Evolutionary conservation across 1,140 invertebrate species (phyloP).

Genomic region (Drosophila suzukii): DNA sequence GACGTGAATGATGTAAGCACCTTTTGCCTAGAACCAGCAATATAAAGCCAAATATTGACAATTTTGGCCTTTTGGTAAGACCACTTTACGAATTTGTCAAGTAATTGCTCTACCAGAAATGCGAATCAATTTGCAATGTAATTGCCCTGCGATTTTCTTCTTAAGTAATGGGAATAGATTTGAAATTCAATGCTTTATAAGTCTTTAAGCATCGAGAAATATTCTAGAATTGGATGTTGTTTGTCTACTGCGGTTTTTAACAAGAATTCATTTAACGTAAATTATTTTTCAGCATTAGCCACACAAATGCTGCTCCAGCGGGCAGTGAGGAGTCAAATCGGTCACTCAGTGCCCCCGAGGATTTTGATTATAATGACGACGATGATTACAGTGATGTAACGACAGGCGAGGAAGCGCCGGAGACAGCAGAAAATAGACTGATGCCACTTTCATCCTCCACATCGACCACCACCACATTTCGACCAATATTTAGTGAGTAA

Average conservation of each 20-base stretch:
- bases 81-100: constrained; percentile 41
- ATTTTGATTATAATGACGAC: constrained; percentile 44
- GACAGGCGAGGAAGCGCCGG: constrained; percentile 25
- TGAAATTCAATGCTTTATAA: background rate
- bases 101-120: constrained; percentile 40
- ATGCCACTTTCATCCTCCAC: constrained; percentile 41
- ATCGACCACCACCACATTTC: constrained; percentile 68
- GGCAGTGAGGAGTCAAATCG: constrained; percentile 35
- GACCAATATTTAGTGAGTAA: constrained; percentile 69
- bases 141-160: background rate
- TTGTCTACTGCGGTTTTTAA: background rate
- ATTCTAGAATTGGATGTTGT: background rate
- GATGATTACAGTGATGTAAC: constrained; percentile 59
- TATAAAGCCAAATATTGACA: constrained; percentile 38
- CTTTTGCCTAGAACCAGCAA: constrained; percentile 35
- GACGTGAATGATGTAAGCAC: constrained; percentile 56
- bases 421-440: constrained; percentile 62
- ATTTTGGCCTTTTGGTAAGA: constrained; percentile 38
- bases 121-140: constrained; percentile 9
- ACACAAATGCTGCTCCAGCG: constrained; percentile 64
- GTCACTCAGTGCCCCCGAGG: constrained; percentile 23
- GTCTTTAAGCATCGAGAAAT: background rate
- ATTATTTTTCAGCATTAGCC: constrained; percentile 59
- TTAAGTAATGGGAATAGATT: background rate
- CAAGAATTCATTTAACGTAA: background rate